Evolutionary conservation across 2,113 vertebrate species (phyloP).

Genomic region (Campylomormyrus numenius): DNA sequence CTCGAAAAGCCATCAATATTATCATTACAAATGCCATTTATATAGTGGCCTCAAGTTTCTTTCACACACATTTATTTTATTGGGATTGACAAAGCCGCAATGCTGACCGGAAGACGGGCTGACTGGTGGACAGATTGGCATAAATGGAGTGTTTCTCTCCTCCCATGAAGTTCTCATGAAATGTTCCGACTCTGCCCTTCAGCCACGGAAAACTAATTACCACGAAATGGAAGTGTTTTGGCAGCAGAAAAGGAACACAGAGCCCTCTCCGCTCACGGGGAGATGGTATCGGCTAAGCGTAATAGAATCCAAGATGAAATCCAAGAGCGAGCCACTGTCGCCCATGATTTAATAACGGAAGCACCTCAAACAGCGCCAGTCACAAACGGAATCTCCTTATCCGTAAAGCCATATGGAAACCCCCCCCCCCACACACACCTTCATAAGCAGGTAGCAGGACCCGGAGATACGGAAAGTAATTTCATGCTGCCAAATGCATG

Average conservation of each 20-base stretch:
- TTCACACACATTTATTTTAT: not conserved
- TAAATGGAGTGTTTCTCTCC: not conserved
- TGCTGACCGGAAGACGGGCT: not conserved
- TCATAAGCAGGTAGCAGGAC: not conserved
- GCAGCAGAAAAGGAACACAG: constrained; percentile 43
- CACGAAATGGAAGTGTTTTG: constrained; percentile 35
- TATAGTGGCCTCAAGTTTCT: not conserved
- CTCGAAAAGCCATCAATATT: not conserved
- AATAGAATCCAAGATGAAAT: constrained; percentile 54
- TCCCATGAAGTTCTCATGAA: constrained; percentile 45
- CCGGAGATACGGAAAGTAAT: not conserved
- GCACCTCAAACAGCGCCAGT: constrained; percentile 31
- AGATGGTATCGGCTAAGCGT: constrained; percentile 43
- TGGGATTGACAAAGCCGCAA: not conserved
- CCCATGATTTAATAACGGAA: constrained; percentile 48
- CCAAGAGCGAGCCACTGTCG: constrained; percentile 42
- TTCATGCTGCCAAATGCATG: not conserved
- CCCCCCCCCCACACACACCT: not conserved
- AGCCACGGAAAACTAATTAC: constrained; percentile 45
- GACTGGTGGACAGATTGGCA: not conserved
- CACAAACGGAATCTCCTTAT: constrained; percentile 42
- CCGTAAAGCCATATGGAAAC: not conserved
- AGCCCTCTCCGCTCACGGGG: constrained; percentile 36
- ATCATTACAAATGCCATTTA: not conserved
- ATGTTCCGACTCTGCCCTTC: constrained; percentile 45